Evolutionary conservation across 1,140 invertebrate genomes (phyloP), one percentile per base, ranked within the genome.

Genomic region (Rhynchophorus ferrugineus): DNA sequence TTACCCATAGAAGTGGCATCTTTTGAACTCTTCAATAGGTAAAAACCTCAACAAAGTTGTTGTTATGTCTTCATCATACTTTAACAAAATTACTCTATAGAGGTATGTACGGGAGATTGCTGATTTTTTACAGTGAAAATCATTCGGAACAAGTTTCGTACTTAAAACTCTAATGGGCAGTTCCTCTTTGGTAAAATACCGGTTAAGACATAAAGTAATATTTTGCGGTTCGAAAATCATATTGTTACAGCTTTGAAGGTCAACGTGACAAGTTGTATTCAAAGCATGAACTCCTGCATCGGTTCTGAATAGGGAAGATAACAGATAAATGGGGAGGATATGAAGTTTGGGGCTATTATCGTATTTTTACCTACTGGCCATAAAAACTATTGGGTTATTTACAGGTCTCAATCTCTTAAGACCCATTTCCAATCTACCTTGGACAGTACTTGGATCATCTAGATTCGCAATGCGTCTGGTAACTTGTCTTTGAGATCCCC

Each of bases 261-360:
- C 81, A 50, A 83, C 73, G 58, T 85, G 82, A 21, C 77, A 77
- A n/a, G 75, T 75, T 11, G 75, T 69, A 58, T 75, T 73, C 9
- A 85, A 60, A 1, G 82, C 82, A 70, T 86, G 83, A 3, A 87
- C 84, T 48, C 83, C 84, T 7, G 75, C 68, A 76, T 87, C 84
- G 69, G 84, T 87, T 59, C 83, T 86, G 63, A 64, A 59, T 45
- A 50, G n/a, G n/a, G n/a, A n/a, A n/a, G n/a, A n/a, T n/a, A n/a
- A n/a, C n/a, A n/a, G n/a, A n/a, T n/a, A n/a, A n/a, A n/a, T n/a
- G n/a, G n/a, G n/a, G n/a, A n/a, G n/a, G n/a, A n/a, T n/a, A 20
- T n/a, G 20, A 38, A 51, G n/a, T 44, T 51, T 11, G 17, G 20
- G 44, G n/a, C 21, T 7, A n/a, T 22, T 3, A 20, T 2, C 11